phyloP scores from a whole-genome alignment of 92 coral and sea anemone species.

The Zoanthus sociatus region DNA sequence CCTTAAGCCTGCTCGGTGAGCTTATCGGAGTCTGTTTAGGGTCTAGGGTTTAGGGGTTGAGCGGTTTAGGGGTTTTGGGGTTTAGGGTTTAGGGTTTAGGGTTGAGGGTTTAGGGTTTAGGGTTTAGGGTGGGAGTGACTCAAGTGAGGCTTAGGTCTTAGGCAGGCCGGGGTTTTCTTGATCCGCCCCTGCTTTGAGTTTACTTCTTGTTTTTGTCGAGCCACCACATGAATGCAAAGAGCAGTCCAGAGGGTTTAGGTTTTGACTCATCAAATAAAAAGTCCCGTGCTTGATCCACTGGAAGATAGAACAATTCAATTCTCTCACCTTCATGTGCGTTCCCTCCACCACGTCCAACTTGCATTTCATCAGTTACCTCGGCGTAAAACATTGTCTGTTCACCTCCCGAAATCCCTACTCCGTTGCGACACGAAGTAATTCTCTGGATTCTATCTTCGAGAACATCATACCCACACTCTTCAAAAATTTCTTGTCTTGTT shows the following conservation, averaged over 20 bases:
- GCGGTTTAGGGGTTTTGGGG: no score
- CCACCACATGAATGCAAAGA: slow-evolving; percentile 99
- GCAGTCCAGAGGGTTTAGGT: slow-evolving; percentile 83
- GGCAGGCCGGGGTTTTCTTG: no score
- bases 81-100: no score
- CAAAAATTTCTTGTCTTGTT: slow-evolving; percentile 92
- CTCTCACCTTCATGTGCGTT: slow-evolving; percentile 88
- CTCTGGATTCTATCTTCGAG: slow-evolving; percentile 83
- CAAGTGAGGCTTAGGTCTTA: no score
- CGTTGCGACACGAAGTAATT: slow-evolving; percentile 72
- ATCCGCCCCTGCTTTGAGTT: slow-evolving; percentile 3
- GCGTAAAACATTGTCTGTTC: slow-evolving; percentile 85
- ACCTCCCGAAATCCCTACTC: slow-evolving; percentile 89
- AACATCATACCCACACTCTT: slow-evolving; percentile 98
- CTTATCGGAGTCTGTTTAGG: no score
- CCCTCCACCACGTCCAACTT: slow-evolving; percentile 89
- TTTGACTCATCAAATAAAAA: slow-evolving; percentile 84
- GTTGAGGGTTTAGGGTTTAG: no score
- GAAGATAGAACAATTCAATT: slow-evolving; percentile 89
- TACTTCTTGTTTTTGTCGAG: slow-evolving; percentile 71
- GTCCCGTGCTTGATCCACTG: slow-evolving; percentile 79
- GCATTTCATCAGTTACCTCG: slow-evolving; percentile 90
- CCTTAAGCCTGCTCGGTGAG: no score
- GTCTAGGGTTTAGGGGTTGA: no score
- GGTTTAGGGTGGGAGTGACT: no score